Conservation (phyloP, 92 coral and sea anemone genomes). For the Umimayanthus chanpuru region DNA sequence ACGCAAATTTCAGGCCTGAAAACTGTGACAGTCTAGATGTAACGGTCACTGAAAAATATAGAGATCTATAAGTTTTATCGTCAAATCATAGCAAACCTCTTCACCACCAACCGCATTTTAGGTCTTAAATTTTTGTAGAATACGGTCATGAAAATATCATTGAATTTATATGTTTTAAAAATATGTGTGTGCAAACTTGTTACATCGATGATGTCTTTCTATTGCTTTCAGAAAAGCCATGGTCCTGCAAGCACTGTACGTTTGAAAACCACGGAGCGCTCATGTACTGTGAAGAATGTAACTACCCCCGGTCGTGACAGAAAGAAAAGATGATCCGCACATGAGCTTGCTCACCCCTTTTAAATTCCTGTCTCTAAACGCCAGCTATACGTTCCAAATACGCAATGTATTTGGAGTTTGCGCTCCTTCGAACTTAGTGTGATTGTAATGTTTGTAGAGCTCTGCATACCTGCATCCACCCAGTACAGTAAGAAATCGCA, state of each 20-base stretch:
- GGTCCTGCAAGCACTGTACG: conserved; percentile 81
- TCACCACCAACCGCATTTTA: too few species aligned
- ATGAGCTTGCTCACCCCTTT: background rate
- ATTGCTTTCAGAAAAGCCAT: conserved; percentile 61
- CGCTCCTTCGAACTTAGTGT: too few species aligned
- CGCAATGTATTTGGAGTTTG: background rate
- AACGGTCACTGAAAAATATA: too few species aligned
- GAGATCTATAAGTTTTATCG: too few species aligned
- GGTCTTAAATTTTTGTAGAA: too few species aligned
- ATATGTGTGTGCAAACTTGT: too few species aligned
- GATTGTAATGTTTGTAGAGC: background rate
- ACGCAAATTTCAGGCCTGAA: too few species aligned
- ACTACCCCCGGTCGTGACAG: conserved; percentile 55
- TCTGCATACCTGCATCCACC: background rate
- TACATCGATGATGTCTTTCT: background rate
- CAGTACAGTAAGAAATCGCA: background rate
- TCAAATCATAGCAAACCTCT: too few species aligned
- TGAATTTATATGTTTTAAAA: too few species aligned
- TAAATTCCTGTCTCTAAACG: background rate
- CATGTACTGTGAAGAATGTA: conserved; percentile 76
- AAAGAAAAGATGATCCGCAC: background rate
- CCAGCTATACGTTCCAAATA: background rate
- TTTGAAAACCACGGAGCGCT: conserved; percentile 84
- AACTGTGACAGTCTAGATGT: too few species aligned
- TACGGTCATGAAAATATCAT: too few species aligned